Evolutionary conservation across 2,797 vertebrate genomes (phyloP).

Genomic region (Takifugu ocellatus): DNA sequence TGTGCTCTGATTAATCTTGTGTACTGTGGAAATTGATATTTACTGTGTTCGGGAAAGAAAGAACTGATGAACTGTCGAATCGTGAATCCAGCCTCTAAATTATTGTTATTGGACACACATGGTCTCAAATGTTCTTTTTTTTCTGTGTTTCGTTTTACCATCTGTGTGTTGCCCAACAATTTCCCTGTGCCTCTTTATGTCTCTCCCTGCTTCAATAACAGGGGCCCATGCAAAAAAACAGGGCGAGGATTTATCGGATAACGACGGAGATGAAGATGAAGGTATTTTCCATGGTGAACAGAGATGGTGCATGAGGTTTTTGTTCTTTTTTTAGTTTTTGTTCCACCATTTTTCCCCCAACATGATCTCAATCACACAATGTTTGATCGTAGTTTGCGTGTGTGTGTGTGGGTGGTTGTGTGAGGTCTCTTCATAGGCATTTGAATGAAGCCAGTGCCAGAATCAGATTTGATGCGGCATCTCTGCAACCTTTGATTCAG

Average conservation of each 20-base stretch:
- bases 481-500: conserved; percentile 23
- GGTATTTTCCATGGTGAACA: conserved; percentile 93
- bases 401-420: conserved; percentile 29
- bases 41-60: conserved; percentile 14
- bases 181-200: conserved; percentile 83
- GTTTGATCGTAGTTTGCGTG: conserved; percentile 13
- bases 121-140: conserved; percentile 29
- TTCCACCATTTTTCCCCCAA: conserved; percentile 26
- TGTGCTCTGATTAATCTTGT: neutral
- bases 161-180: conserved; percentile 77
- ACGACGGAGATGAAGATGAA: conserved; percentile 99
- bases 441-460: conserved; percentile 31
- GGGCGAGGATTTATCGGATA: conserved; percentile 99
- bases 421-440: conserved; percentile 25
- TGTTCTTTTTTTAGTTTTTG: conserved; percentile 26
- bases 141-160: conserved; percentile 43
- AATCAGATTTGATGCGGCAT: conserved; percentile 33
- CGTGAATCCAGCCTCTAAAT: conserved; percentile 37
- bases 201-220: conserved; percentile 91
- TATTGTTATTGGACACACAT: conserved; percentile 29
- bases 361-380: conserved; percentile 16
- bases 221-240: conserved; percentile 99
- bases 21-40: conserved; percentile 8
- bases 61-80: conserved; percentile 6
- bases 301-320: conserved; percentile 75